Evolutionary conservation across 2,113 vertebrate species (phyloP).

Genomic region (Etheostoma cragini): DNA sequence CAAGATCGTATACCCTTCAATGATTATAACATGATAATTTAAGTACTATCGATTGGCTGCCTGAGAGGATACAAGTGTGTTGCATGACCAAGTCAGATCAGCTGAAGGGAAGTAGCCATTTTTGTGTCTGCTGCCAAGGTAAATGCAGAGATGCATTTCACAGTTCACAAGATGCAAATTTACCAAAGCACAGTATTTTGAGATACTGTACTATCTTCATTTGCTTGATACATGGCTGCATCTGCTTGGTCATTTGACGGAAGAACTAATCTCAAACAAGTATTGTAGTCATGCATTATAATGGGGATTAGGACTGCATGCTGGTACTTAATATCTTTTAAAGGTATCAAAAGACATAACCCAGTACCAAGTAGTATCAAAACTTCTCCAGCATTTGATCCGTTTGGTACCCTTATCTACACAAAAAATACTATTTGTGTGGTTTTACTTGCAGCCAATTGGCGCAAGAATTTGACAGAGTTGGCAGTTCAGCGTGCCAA

Average conservation of each 20-base stretch:
- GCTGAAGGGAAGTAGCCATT: slow-evolving; percentile 29
- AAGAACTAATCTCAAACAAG: not conserved
- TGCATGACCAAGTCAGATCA: not conserved
- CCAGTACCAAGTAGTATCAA: too few relatives aligned
- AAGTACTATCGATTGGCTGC: slow-evolving; percentile 36
- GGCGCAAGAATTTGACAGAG: too few relatives aligned
- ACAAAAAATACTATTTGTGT: too few relatives aligned
- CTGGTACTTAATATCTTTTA: too few relatives aligned
- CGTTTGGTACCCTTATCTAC: too few relatives aligned
- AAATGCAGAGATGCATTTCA: not conserved
- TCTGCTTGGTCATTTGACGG: not conserved
- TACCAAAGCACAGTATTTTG: not conserved
- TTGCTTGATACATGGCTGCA: not conserved
- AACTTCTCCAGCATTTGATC: too few relatives aligned
- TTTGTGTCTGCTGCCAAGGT: not conserved
- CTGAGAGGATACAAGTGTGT: not conserved
- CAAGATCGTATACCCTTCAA: not conserved
- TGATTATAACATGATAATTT: slow-evolving; percentile 8
- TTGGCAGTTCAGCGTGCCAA: too few relatives aligned
- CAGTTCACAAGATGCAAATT: not conserved
- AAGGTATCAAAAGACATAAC: too few relatives aligned
- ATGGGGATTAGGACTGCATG: too few relatives aligned
- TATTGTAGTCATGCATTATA: not conserved
- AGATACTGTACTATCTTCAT: not conserved
- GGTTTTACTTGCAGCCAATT: too few relatives aligned